phyloP scores from a whole-genome alignment of 1,140 invertebrate genomes.

The Sycobia sp. region DNA sequence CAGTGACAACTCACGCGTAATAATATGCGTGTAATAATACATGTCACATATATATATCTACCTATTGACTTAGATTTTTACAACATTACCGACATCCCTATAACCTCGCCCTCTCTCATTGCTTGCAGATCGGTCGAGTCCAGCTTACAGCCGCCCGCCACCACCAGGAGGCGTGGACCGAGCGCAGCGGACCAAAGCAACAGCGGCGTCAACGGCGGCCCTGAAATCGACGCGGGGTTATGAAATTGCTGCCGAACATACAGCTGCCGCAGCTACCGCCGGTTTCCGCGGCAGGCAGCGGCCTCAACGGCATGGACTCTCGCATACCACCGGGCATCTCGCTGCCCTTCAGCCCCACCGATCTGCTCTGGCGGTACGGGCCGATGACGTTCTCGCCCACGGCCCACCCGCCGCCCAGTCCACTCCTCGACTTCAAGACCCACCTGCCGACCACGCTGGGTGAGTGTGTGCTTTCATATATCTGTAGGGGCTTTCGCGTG shows the following conservation, averaged over 20 bases:
- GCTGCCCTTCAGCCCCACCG: slow-evolving; percentile 73
- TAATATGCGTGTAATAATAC: too few species aligned
- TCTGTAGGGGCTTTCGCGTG: too few species aligned
- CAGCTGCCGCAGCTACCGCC: slow-evolving; percentile 66
- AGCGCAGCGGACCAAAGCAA: background rate
- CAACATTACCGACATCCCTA: too few species aligned
- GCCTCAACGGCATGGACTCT: slow-evolving; percentile 62
- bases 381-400: slow-evolving; percentile 70
- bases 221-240: slow-evolving; percentile 43
- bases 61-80: too few species aligned
- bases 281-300: slow-evolving; percentile 62
- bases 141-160: too few species aligned
- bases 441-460: slow-evolving; percentile 78
- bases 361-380: slow-evolving; percentile 81
- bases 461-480: too few species aligned
- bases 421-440: slow-evolving; percentile 82
- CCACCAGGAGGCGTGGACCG: too few species aligned
- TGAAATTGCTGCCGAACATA: slow-evolving; percentile 70
- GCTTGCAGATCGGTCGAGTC: too few species aligned
- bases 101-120: too few species aligned
- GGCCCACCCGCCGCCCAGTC: slow-evolving; percentile 68
- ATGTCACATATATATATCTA: too few species aligned
- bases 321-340: slow-evolving; percentile 70
- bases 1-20: too few species aligned
- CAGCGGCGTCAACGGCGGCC: slow-evolving; percentile 10